phyloP scores from a whole-genome alignment of 2,113 vertebrate species.

The Brachyhypopomus occidentalis region DNA sequence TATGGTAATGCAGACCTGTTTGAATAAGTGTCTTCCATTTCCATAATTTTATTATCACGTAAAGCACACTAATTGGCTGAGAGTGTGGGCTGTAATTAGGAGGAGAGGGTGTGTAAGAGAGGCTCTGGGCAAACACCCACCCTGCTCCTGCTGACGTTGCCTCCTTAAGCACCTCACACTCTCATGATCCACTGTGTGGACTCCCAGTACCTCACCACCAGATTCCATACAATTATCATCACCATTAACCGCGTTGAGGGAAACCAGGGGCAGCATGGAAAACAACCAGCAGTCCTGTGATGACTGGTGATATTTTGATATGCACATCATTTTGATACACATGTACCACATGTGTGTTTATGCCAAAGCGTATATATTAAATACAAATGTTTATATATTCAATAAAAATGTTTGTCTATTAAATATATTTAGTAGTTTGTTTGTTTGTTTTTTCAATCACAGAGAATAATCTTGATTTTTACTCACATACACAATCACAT shows the following conservation, averaged over 20 bases:
- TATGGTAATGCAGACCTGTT: slow-evolving; percentile 98
- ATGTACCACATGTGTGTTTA: too few relatives aligned
- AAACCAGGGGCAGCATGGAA: background rate
- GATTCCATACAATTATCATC: slow-evolving; percentile 31
- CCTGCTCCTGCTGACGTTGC: slow-evolving; percentile 13
- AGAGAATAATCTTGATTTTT: too few relatives aligned
- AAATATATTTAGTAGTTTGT: too few relatives aligned
- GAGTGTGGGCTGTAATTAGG: slow-evolving; percentile 92
- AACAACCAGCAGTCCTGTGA: too few relatives aligned
- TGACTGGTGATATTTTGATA: too few relatives aligned
- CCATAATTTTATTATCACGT: slow-evolving; percentile 99
- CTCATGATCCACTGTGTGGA: slow-evolving; percentile 48
- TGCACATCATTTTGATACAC: background rate
- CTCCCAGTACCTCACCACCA: background rate
- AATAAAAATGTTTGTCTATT: too few relatives aligned
- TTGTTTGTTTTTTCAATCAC: too few relatives aligned
- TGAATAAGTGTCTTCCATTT: slow-evolving; percentile 97
- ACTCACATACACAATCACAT: too few relatives aligned
- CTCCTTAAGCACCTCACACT: slow-evolving; percentile 36
- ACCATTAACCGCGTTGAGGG: slow-evolving; percentile 15
- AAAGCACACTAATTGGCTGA: slow-evolving; percentile 95
- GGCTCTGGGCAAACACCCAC: slow-evolving; percentile 60
- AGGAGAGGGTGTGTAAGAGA: slow-evolving; percentile 82
- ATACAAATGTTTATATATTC: too few relatives aligned
- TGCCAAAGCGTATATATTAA: too few relatives aligned